Base-by-base conservation (phyloP, 92 coral and sea anemone species). In the Phenganax stokvisi region DNA sequence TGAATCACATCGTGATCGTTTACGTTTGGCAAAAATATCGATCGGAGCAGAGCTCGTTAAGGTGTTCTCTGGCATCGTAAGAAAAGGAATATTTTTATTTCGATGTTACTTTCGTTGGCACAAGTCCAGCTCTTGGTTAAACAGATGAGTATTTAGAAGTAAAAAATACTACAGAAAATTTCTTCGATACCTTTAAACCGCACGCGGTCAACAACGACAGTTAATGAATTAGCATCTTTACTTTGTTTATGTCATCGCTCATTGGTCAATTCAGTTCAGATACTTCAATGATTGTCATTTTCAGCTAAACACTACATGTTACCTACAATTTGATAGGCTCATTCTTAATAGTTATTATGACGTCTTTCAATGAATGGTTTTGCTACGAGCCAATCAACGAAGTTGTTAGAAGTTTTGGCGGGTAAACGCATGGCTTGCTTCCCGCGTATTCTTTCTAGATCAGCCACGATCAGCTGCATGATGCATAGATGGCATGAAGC, bases 1-100 rank as follows among this genome's bases (percentile, higher is more conserved):
- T 61, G 90, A 82, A 15, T 89, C 85, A 89, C 90, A 88, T 64
- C 99, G 89, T 28, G 99, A 89, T 86, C 91, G 89, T 77, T 96
- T 96, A 56, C 91, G 86, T 47, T 87, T 86, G 12, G 83, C 90
- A 65, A 89, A 90, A 84, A 80, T 79, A 64, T 79, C 83, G 44
- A 79, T 79, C 74, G 83, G 83, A 13, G 51, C 55, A 60, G 83
- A 63, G 59, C 72, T 51, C 65, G 57, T 56, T 57, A 76, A 29
- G 15, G 81, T 76, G 13, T 76, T 76, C 81, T 76, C 81, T 44
- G 81, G 81, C 81, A 76, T 76, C 17, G 27, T 69, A 79, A 73
- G 54, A 6, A 16, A 20, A 4, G n/a, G 17, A 79, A 51, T 44
- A 15, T 47, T 76, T 54, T 59, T 55, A 27, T 8, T 59, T 53